Base-by-base conservation (phyloP, 2,888 invertebrate genomes). In the Aphodius granarius region DNA sequence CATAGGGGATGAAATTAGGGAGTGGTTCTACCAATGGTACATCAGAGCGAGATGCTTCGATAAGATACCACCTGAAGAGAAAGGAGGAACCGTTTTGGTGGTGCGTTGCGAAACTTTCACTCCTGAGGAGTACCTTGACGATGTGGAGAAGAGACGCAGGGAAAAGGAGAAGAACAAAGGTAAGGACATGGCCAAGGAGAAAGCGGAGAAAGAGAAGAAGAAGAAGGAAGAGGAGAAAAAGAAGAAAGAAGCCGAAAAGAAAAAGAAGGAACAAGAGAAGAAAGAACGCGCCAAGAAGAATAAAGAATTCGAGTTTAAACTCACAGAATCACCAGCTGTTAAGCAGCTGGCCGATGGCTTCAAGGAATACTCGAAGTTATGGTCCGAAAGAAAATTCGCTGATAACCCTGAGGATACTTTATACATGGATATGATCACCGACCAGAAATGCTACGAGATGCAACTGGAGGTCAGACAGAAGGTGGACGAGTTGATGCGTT, bases 11-110 rank as follows among this genome's bases (percentile, higher is more conserved):
- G 94, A 95, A 88, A 91, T 95, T 75, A 89, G 93, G 75, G 91
- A 91, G 82, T 95, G 95, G 95, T 92, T 94, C 83, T 84, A 89
- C 70, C 87, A 91, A 74, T 94, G 93, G 92, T 92, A 93, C 86
- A 85, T 86, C 64, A 84, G 85, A 75, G 84, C 88, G 0, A 88
- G 88, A 21, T 86, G 88, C 71, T 94, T 95, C 83, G 94, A 95
- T 77, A 92, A 92, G 78, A 93, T 91, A 84, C 95, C 95, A 71
- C 91, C 91, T 77, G 91, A 90, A 62, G 91, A 91, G 62, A 91
- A 92, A 84, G 95, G 95, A 5, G 95, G 95, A 2, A 90, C 86
- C 0, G 81, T 91, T 72, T 82, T 92, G 70, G 87, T 93, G 13
- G 89, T 90, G 0, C 87, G 87, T 77, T 91, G 92, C 9, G 88